Evolutionary conservation across 1,140 invertebrate species (phyloP).

Genomic region (Macrobrachium rosenbergii): DNA sequence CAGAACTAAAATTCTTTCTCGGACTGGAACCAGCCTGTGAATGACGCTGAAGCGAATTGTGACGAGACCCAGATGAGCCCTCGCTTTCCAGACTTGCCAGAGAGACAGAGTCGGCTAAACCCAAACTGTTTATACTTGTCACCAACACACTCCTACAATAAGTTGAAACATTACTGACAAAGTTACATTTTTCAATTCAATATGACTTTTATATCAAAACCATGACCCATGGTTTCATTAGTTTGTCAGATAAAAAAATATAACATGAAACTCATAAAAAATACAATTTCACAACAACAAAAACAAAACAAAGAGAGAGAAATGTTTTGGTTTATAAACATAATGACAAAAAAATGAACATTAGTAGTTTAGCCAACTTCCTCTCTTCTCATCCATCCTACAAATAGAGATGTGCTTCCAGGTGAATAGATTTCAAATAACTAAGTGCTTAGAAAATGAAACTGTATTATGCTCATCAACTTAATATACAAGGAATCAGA

Average conservation of each 20-base stretch:
- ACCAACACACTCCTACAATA: constrained; percentile 45
- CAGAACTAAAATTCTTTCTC: constrained; percentile 53
- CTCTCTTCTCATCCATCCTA: too few species aligned
- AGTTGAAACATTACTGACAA: not conserved
- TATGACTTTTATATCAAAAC: too few species aligned
- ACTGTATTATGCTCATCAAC: too few species aligned
- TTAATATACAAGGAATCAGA: too few species aligned
- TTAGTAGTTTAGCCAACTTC: too few species aligned
- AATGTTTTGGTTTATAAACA: not conserved
- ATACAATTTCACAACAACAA: not conserved
- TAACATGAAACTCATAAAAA: not conserved
- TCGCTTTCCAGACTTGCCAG: constrained; percentile 57
- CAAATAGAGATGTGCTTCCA: too few species aligned
- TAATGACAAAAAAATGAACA: not conserved
- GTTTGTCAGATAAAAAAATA: not conserved
- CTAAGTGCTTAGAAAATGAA: too few species aligned
- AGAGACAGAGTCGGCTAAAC: constrained; percentile 46
- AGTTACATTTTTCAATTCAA: too few species aligned
- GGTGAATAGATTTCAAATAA: too few species aligned
- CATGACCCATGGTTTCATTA: too few species aligned
- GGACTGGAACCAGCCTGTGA: constrained; percentile 31
- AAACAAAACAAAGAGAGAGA: not conserved
- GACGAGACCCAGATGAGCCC: constrained; percentile 38
- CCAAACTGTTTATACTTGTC: constrained; percentile 47
- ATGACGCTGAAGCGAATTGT: constrained; percentile 31